Percentiles rank a stretch among this genome's conserved stretches.
Conservation (phyloP, 2,113 vertebrate genomes). For the Saguinus midas region DNA sequence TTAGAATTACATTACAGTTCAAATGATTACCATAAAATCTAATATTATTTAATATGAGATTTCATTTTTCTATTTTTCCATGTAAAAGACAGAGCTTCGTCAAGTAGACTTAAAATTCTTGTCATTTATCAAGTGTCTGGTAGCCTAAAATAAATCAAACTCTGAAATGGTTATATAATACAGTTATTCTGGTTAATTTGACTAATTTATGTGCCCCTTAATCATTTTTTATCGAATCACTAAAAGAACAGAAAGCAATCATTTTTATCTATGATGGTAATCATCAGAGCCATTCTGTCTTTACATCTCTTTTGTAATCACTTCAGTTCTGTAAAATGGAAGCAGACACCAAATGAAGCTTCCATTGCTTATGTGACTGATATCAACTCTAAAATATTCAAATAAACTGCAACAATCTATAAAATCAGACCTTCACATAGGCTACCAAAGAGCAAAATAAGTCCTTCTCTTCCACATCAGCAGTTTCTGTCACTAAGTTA, state of each 20-base stretch:
- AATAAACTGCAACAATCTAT: background rate
- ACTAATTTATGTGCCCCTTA: background rate
- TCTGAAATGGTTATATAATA: constrained; percentile 40
- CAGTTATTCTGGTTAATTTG: constrained; percentile 42
- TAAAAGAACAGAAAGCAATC: background rate
- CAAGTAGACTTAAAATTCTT: constrained; percentile 63
- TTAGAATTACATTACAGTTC: constrained; percentile 69
- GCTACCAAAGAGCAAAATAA: background rate
- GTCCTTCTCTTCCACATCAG: background rate
- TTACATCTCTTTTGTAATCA: constrained; percentile 8
- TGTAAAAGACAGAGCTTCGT: constrained; percentile 47
- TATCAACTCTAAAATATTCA: background rate
- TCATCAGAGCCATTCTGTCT: background rate
- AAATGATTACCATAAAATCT: constrained; percentile 67
- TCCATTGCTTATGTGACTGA: background rate
- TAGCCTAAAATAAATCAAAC: constrained; percentile 59
- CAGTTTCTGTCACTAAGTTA: background rate
- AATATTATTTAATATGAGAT: constrained; percentile 47
- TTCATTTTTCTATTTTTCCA: constrained; percentile 64
- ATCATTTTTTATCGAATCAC: constrained; percentile 23
- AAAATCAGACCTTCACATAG: background rate
- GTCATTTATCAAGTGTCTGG: constrained; percentile 55
- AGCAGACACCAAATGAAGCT: background rate
- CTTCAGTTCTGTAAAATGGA: constrained; percentile 1
- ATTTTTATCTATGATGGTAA: constrained; percentile 24